Evolutionary conservation across 2,113 vertebrate genomes (phyloP), one percentile per base, ranked within the genome.

Genomic region (Neogobius melanostomus): DNA sequence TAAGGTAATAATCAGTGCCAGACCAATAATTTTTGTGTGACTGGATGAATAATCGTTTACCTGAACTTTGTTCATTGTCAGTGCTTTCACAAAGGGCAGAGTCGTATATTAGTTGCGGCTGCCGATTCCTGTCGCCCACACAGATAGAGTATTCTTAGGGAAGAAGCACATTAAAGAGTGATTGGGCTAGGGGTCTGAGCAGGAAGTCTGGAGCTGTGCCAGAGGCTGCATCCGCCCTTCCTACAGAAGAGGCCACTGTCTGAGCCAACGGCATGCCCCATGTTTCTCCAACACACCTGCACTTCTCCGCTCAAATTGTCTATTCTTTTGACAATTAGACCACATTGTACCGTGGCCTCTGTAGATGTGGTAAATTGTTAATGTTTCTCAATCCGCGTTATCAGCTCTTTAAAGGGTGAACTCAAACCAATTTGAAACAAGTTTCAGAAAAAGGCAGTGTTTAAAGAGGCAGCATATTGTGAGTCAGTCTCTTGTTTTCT

Each of bases 121-220:
- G 74, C 79, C 43, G 7, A 87, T 82, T 87, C 81, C 80, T 82
- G 85, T 69, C 75, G 84, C 61, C 80, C 68, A 66, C 81, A 88
- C 82, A 89, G 28, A 36, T 36, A 73, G 80, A 82, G 78, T 80
- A 54, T 89, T 88, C 85, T 89, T 89, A 81, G 77, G 74, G 76
- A 81, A 73, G 68, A 69, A 71, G 80, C 69, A 0, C 82, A 87
- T 89, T 76, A 89, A 89, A 85, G 83, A 82, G 82, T 88, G 89
- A 89, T 90, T 90, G 89, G 82, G 72, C 82, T 87, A 86, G 80
- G 88, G 69, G 82, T 85, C 72, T 75, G 86, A 87, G 86, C 86
- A 86, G 89, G 87, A 89, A 90, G 86, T 85, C 63, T 88, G 90
- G 89, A 85, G 72, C 42, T 2, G 5, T 64, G 86, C 90, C 90